These are phyloP conservation scores for Lophura nycthemera DNA, from an alignment of 2,113 vertebrate genomes.

Conservation along the genomic window DNA sequence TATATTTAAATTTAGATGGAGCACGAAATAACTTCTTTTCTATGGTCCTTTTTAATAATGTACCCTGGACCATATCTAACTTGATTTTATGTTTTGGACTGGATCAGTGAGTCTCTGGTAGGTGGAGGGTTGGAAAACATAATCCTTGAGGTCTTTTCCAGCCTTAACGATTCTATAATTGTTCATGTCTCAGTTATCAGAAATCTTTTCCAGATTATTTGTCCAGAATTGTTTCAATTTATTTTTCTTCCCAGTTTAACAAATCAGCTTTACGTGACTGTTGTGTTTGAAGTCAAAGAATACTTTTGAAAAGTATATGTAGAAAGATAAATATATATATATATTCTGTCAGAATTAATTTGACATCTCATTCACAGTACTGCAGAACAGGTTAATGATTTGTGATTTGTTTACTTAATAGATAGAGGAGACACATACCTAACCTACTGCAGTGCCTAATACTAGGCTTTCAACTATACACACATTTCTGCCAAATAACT, in stretches of 20 bases:
- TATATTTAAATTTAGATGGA: neutral
- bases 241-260: neutral
- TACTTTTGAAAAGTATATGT: neutral
- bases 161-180: too few species aligned
- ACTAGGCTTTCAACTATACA: neutral
- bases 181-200: neutral
- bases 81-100: neutral
- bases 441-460: neutral
- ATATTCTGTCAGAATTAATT: neutral
- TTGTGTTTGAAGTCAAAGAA: neutral
- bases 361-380: neutral
- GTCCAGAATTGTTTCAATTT: neutral
- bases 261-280: neutral
- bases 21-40: neutral
- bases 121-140: too few species aligned
- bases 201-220: neutral
- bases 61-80: neutral
- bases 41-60: neutral
- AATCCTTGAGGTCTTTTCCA: too few species aligned
- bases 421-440: neutral
- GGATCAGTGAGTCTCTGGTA: neutral
- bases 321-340: neutral
- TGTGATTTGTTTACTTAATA: constrained; percentile 1
- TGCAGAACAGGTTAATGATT: neutral
- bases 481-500: neutral